phyloP scores from a whole-genome alignment of 2,888 invertebrate genomes.

The Aleiodes testaceus region DNA sequence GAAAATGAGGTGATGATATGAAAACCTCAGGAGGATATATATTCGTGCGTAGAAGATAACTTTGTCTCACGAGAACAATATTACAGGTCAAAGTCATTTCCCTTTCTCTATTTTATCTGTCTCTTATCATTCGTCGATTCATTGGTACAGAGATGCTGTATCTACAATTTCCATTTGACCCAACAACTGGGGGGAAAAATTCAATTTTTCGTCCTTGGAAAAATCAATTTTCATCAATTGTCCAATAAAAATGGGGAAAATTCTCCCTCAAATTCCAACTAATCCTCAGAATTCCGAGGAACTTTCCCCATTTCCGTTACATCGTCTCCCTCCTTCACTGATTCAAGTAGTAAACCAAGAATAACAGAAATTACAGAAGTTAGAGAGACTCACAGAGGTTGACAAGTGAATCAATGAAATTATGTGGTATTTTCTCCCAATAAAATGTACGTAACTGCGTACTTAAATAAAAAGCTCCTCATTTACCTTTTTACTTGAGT shows the following conservation, averaged over 20 bases:
- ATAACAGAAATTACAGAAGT: not conserved
- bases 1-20: no score
- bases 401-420: slow-evolving; percentile 22
- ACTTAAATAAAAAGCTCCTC: not conserved
- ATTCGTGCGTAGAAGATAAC: no score
- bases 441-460: not conserved
- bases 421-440: not conserved
- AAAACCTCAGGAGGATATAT: no score
- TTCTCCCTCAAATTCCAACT: no score
- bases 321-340: no score
- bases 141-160: not conserved
- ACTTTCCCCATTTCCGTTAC: no score
- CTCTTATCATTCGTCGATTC: not conserved
- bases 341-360: not conserved
- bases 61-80: no score
- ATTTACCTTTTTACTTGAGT: not conserved
- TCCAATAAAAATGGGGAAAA: no score
- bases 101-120: not conserved
- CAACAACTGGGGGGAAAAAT: not conserved
- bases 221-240: no score
- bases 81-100: no score
- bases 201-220: no score
- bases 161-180: slow-evolving; percentile 5
- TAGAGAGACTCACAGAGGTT: not conserved
- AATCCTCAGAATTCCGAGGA: no score